Percentiles rank a stretch among this genome's conserved stretches.
Conservation (phyloP, 2,888 invertebrate genomes). For the Sialis lutaria region DNA sequence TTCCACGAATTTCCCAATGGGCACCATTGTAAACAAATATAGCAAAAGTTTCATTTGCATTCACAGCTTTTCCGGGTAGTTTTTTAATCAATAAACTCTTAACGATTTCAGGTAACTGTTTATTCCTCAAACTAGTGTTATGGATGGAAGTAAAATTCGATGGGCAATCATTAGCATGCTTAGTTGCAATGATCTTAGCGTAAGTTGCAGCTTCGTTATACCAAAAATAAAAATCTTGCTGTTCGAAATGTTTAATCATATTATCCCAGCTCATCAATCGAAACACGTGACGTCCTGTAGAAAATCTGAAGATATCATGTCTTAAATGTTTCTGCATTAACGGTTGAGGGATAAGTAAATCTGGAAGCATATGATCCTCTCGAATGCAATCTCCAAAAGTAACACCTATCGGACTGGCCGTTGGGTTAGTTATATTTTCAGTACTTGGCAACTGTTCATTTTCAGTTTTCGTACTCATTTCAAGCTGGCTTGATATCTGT, state of each 20-base stretch:
- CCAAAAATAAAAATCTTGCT: slow-evolving; percentile 13
- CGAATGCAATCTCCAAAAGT: neutral
- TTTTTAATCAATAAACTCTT: slow-evolving; percentile 5
- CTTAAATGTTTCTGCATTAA: slow-evolving; percentile 3
- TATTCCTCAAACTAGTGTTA: no score
- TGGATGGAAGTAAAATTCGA: neutral
- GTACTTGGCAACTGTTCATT: no score
- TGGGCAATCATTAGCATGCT: slow-evolving; percentile 3
- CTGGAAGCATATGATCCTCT: neutral
- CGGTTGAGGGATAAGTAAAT: slow-evolving; percentile 3
- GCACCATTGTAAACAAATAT: slow-evolving; percentile 9
- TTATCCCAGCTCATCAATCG: slow-evolving; percentile 13
- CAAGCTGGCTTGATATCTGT: neutral
- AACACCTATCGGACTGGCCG: no score
- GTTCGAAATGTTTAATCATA: slow-evolving; percentile 9
- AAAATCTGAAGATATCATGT: neutral
- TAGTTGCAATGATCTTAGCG: slow-evolving; percentile 7
- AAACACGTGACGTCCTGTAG: neutral
- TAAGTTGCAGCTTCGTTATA: slow-evolving; percentile 7
- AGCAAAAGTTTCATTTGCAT: slow-evolving; percentile 6
- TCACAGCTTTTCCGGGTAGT: slow-evolving; percentile 5
- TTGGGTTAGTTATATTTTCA: no score
- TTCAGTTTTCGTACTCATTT: no score
- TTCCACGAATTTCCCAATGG: slow-evolving; percentile 10
- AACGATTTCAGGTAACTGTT: slow-evolving; percentile 7